Conservation (phyloP, 1,140 invertebrate genomes). For the Bombus breviceps region DNA sequence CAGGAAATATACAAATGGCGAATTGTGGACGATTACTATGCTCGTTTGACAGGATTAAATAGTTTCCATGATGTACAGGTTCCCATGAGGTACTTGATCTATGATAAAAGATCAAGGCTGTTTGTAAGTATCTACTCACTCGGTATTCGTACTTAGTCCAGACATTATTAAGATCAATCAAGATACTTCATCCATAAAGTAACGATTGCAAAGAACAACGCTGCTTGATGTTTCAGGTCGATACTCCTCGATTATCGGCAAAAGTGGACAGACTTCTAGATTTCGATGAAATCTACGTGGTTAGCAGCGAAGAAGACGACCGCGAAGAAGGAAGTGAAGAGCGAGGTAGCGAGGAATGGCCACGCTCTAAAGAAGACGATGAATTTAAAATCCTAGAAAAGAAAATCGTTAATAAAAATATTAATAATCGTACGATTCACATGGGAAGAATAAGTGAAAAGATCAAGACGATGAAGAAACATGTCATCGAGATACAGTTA, state of each 20-base stretch:
- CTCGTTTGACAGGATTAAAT: background rate
- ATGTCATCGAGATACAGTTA: background rate
- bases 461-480: background rate
- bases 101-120: background rate
- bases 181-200: background rate
- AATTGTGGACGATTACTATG: background rate
- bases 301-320: slow-evolving; percentile 1
- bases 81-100: background rate
- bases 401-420: no score
- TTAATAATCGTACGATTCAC: background rate
- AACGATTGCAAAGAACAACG: background rate
- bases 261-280: background rate
- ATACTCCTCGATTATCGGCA: slow-evolving; percentile 12
- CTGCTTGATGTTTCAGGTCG: slow-evolving; percentile 1
- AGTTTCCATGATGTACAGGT: background rate
- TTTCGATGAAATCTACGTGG: background rate
- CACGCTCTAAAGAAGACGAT: background rate
- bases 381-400: background rate
- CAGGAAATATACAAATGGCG: background rate
- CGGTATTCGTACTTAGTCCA: background rate
- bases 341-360: slow-evolving; percentile 4
- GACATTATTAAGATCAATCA: background rate
- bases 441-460: background rate
- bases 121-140: background rate
- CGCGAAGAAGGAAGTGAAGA: slow-evolving; percentile 25